Evolutionary conservation across 2,888 invertebrate genomes (phyloP).

Genomic region (Caenorhabditis doughertyi): DNA sequence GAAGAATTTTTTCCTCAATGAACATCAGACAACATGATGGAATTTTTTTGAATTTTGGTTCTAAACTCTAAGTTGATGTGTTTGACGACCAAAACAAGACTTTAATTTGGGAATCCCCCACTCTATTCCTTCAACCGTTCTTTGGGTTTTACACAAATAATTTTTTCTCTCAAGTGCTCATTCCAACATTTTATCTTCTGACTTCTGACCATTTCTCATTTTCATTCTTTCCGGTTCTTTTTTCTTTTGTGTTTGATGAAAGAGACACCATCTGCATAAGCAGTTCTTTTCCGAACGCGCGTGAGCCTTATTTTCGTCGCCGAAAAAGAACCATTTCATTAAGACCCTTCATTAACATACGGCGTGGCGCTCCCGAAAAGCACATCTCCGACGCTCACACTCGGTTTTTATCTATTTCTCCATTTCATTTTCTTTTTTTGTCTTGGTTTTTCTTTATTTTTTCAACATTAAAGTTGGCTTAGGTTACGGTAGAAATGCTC

Average conservation of each 20-base stretch:
- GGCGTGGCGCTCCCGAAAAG: slow-evolving; percentile 47
- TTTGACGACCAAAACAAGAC: too few species aligned
- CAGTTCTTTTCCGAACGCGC: slow-evolving; percentile 28
- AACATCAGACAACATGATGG: too few species aligned
- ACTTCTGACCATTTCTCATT: slow-evolving; percentile 15
- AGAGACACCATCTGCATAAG: slow-evolving; percentile 43
- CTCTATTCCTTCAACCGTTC: too few species aligned
- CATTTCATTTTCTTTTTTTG: slow-evolving; percentile 28
- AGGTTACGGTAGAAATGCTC: slow-evolving; percentile 20
- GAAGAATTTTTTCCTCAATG: too few species aligned
- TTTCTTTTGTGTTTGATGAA: slow-evolving; percentile 28
- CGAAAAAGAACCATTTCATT: slow-evolving; percentile 55
- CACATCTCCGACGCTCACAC: slow-evolving; percentile 17
- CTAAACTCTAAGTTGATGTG: too few species aligned
- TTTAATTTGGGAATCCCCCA: too few species aligned
- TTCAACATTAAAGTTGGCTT: background rate
- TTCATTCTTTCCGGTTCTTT: background rate
- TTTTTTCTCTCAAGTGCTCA: background rate
- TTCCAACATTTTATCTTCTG: background rate
- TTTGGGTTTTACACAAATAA: too few species aligned
- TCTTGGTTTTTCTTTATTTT: slow-evolving; percentile 9
- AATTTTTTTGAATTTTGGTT: too few species aligned
- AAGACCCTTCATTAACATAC: slow-evolving; percentile 63
- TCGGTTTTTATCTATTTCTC: slow-evolving; percentile 29
- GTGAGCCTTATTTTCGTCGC: slow-evolving; percentile 48